phyloP scores from a whole-genome alignment of 2,888 invertebrate genomes.

The Coleophora flavipennella region DNA sequence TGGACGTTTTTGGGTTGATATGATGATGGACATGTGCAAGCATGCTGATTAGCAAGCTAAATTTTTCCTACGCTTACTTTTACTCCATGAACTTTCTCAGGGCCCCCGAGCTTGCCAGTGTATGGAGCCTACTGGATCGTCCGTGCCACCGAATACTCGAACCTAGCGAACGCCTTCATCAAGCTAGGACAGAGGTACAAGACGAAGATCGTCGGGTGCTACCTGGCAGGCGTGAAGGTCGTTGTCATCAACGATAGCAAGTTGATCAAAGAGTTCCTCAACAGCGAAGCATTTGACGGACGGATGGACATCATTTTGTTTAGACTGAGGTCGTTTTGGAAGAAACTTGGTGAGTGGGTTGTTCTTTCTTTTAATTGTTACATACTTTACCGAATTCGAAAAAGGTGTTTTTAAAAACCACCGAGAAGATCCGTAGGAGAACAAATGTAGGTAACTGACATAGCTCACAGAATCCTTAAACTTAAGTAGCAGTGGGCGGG shows the following conservation, averaged over 20 bases:
- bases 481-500: too few species aligned
- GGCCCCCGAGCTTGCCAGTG: constrained; percentile 74
- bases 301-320: constrained; percentile 61
- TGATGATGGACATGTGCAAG: too few species aligned
- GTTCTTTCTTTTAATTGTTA: too few species aligned
- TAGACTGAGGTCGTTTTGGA: constrained; percentile 67
- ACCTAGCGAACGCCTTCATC: constrained; percentile 61
- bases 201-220: constrained; percentile 73
- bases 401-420: too few species aligned
- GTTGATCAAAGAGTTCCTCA: constrained; percentile 71
- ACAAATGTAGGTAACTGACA: too few species aligned
- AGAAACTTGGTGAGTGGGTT: constrained; percentile 65
- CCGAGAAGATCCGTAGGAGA: too few species aligned
- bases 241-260: constrained; percentile 69
- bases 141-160: constrained; percentile 61
- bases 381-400: too few species aligned
- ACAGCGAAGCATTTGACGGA: constrained; percentile 75
- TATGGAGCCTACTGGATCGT: constrained; percentile 76
- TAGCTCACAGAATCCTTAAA: too few species aligned
- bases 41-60: too few species aligned
- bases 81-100: constrained; percentile 34
- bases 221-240: constrained; percentile 60
- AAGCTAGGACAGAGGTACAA: constrained; percentile 71
- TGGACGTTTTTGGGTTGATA: too few species aligned
- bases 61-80: too few species aligned